Conservation (phyloP, 1,140 invertebrate species). For the Monochamus saltuarius region DNA sequence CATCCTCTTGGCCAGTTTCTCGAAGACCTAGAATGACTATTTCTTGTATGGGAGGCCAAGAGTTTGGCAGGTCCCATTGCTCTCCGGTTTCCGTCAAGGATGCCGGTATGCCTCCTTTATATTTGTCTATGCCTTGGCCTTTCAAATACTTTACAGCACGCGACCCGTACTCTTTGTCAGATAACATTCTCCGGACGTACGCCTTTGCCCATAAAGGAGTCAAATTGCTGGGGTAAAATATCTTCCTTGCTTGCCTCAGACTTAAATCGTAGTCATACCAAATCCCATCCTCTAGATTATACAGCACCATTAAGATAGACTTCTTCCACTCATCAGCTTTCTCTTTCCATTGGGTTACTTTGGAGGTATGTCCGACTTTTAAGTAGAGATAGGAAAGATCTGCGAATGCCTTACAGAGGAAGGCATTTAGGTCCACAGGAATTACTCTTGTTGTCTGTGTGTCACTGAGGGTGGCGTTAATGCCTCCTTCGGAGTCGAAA, state of each 20-base stretch:
- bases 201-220: conserved; percentile 66
- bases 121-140: conserved; percentile 53
- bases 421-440: conserved; percentile 83
- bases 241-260: conserved; percentile 45
- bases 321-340: conserved; percentile 52
- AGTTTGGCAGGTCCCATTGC: conserved; percentile 91
- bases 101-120: conserved; percentile 72
- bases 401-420: conserved; percentile 66
- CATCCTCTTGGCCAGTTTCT: conserved; percentile 57
- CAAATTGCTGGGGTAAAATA: conserved; percentile 70
- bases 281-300: conserved; percentile 63
- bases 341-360: conserved; percentile 43
- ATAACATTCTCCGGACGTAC: conserved; percentile 22
- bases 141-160: conserved; percentile 58
- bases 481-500: conserved; percentile 55
- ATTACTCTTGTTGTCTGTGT: conserved; percentile 67
- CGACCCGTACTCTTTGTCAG: conserved; percentile 44
- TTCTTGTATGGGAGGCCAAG: conserved; percentile 83
- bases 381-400: conserved; percentile 58
- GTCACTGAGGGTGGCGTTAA: conserved; percentile 57
- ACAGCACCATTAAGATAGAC: conserved; percentile 50
- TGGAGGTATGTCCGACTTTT: conserved; percentile 55
- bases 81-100: conserved; percentile 70
- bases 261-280: conserved; percentile 71
- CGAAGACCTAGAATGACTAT: conserved; percentile 70